phyloP scores from a whole-genome alignment of 2,113 vertebrate genomes.

The Megalops atlanticus region DNA sequence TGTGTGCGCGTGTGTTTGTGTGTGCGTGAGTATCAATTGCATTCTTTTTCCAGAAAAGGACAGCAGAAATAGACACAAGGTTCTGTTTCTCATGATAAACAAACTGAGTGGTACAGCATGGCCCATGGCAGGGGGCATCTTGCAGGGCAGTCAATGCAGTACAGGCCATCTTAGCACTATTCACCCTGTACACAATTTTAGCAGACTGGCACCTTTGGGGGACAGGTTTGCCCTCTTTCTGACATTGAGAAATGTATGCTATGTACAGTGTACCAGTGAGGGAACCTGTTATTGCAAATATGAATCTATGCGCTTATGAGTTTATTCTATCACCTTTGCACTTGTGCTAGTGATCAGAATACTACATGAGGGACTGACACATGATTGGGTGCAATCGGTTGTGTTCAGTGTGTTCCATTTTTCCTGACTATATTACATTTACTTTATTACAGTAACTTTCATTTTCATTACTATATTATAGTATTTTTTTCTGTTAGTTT shows the following conservation, averaged over 20 bases:
- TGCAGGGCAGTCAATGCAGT: conserved; percentile 54
- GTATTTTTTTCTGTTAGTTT: no score
- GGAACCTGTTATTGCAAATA: no score
- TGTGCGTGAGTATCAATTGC: conserved; percentile 26
- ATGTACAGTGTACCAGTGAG: neutral
- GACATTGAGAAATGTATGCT: neutral
- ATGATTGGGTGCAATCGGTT: no score
- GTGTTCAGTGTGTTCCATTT: no score
- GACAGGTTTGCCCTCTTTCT: neutral
- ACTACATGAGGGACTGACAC: no score
- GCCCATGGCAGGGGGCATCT: conserved; percentile 36
- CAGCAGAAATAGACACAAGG: conserved; percentile 63
- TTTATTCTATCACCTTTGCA: no score
- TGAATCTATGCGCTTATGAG: no score
- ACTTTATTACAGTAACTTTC: no score
- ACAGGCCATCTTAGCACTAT: conserved; percentile 49
- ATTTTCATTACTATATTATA: no score
- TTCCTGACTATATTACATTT: no score
- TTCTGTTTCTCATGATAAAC: conserved; percentile 64
- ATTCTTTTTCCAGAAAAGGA: conserved; percentile 55
- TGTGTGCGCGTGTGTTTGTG: neutral
- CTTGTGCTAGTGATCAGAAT: no score
- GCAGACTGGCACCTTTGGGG: no score
- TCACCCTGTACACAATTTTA: conserved; percentile 41
- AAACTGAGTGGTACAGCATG: conserved; percentile 53